A percentile compares a stretch with the other conserved stretches of the same genome.
Evolutionary conservation across 2,888 invertebrate genomes (phyloP).

Genomic region (Drosophila conformis): DNA sequence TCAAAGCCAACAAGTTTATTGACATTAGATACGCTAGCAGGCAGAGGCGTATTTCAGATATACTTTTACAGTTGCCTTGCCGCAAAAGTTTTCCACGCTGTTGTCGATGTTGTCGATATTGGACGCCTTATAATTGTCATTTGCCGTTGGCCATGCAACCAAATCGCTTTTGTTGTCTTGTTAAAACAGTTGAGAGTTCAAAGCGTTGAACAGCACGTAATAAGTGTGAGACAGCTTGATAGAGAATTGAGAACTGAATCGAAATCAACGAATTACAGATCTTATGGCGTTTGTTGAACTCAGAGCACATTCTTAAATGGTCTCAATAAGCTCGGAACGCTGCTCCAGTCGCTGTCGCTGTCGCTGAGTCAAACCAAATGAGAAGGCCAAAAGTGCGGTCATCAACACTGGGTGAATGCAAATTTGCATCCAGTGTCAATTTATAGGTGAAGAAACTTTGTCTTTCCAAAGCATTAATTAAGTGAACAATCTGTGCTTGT

Average conservation of each 20-base stretch:
- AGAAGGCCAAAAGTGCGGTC: constrained; percentile 49
- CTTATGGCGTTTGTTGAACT: constrained; percentile 65
- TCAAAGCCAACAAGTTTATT: constrained; percentile 76
- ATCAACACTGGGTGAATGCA: constrained; percentile 29
- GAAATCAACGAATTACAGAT: constrained; percentile 51
- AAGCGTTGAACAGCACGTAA: constrained; percentile 35
- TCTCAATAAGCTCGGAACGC: constrained; percentile 28
- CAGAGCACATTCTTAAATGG: constrained; percentile 29
- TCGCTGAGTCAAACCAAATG: constrained; percentile 14
- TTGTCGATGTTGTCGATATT: constrained; percentile 14
- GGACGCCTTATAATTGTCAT: constrained; percentile 37
- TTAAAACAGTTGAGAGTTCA: constrained; percentile 69
- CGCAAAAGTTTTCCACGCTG: constrained; percentile 52
- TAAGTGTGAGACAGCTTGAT: constrained; percentile 34
- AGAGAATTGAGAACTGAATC: constrained; percentile 27
- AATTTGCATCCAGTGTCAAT: constrained; percentile 34
- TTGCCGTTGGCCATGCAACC: constrained; percentile 24
- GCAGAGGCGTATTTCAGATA: constrained; percentile 1
- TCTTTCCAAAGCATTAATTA: background rate
- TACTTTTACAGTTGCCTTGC: constrained; percentile 13
- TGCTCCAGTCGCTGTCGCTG: background rate
- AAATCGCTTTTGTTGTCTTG: constrained; percentile 40
- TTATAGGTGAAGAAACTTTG: constrained; percentile 29
- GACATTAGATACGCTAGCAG: constrained; percentile 58
- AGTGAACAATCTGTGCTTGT: background rate